Evolutionary conservation across 2,888 invertebrate genomes (phyloP), one percentile per base, ranked within the genome.

Genomic region (Drosophila fulvimacula): DNA sequence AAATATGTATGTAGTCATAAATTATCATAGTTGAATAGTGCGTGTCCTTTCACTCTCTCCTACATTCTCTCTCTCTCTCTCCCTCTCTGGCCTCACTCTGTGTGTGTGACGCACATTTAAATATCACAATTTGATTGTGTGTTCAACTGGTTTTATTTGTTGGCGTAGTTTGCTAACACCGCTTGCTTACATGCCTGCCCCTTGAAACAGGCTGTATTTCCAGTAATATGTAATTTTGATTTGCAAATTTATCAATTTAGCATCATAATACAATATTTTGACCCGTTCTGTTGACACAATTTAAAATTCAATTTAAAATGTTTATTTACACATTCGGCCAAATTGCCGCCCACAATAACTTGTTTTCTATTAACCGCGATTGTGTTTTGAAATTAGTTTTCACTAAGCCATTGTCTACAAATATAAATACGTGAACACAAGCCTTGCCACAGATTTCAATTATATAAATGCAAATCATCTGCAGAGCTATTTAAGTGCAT

Each of bases 161-260:
- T 48, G 32, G 27, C 60, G 19, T 62, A 34, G 55, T 73, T 77
- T 77, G 81, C 80, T 80, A 62, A 58, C 62, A 59, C 17, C 56
- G 36, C 24, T 38, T 56, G 70, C 65, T 68, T 66, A 51, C 67
- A 57, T 48, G 44, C 21, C 55, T 7, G 57, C 39, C 34, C 41
- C 64, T 21, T 27, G 39, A 39, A 57, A 36, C 49, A 15, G 27
- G 56, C 62, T 30, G 36, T 55, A 56, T 69, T 60, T 73, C 66
- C 56, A 19, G 65, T 81, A 79, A 76, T 82, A 73, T 82, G 71
- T 71, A 82, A 86, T 86, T 83, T 74, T 74, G 86, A 82, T 82
- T 82, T 67, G 70, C 66, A 79, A 83, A 86, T 81, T 83, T 73
- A 83, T 79, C 83, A 83, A 83, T 83, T 86, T 83, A 63, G 64